Evolutionary conservation across 2,797 vertebrate species (phyloP).

Genomic region (Euphonia xanthogaster): DNA sequence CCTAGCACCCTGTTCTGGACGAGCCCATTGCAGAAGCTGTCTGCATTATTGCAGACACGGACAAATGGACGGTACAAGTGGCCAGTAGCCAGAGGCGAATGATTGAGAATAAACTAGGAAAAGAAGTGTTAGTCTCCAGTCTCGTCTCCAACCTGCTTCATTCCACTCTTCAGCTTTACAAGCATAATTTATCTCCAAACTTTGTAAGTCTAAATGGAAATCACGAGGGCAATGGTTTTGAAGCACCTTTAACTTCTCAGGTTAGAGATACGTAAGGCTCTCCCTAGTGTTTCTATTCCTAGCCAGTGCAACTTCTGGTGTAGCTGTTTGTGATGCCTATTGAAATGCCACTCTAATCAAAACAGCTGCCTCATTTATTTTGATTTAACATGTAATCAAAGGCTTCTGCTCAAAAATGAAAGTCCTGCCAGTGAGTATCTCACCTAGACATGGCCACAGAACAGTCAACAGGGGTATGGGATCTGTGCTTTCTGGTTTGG

Average conservation of each 20-base stretch:
- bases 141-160: conserved; percentile 92
- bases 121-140: conserved; percentile 95
- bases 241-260: background rate
- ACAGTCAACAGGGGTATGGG: fast-evolving
- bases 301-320: background rate
- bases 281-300: background rate
- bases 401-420: background rate
- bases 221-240: fast-evolving
- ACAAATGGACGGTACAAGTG: conserved; percentile 97
- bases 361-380: background rate
- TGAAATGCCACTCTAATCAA: background rate
- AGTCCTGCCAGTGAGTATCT: background rate
- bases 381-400: background rate
- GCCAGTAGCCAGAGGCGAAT: conserved; percentile 93
- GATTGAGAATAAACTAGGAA: conserved; percentile 92
- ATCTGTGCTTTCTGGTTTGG: background rate
- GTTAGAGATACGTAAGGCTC: background rate
- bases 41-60: conserved; percentile 97
- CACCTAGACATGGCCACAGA: fast-evolving
- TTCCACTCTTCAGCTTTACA: conserved; percentile 97
- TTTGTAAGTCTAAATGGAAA: conserved; percentile 83
- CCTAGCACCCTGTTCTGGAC: conserved; percentile 94
- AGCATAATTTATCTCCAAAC: conserved; percentile 95
- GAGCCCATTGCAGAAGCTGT: conserved; percentile 98
- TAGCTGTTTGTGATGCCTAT: background rate